These are phyloP conservation scores for Megaustenia siamemsis DNA, from an alignment of 2,888 invertebrate genomes.

Conservation along the genomic window DNA sequence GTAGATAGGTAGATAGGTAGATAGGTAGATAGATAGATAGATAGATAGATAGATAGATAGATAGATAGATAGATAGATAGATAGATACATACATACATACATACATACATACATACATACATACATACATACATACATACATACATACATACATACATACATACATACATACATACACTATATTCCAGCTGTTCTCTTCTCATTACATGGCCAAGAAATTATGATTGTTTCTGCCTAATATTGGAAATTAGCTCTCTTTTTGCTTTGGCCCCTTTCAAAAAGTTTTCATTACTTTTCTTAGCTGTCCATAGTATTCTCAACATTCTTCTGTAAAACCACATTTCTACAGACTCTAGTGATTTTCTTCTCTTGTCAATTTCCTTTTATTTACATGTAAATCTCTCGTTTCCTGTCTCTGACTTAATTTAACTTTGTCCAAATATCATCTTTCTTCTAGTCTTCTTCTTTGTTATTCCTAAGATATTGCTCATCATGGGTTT, in stretches of 20 bases:
- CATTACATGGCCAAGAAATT: too few species aligned
- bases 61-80: not conserved
- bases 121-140: not conserved
- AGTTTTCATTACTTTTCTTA: too few species aligned
- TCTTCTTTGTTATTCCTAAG: not conserved
- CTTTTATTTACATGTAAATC: not conserved
- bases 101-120: not conserved
- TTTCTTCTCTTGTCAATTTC: too few species aligned
- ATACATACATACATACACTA: not conserved
- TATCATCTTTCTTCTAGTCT: not conserved
- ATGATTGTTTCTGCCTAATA: too few species aligned
- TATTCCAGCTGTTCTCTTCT: too few species aligned
- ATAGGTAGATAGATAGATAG: not conserved
- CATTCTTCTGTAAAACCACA: too few species aligned
- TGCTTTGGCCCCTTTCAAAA: too few species aligned
- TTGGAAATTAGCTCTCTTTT: too few species aligned
- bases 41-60: not conserved
- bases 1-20: not conserved
- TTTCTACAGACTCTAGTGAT: too few species aligned
- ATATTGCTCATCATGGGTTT: not conserved
- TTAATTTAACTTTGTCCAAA: too few species aligned
- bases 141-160: conserved; percentile 4
- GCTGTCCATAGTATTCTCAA: too few species aligned
- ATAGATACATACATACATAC: not conserved
- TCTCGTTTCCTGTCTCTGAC: not conserved